Evolutionary conservation across 2,113 vertebrate species (phyloP).

Genomic region (rat (Rattus norvegicus)): DNA sequence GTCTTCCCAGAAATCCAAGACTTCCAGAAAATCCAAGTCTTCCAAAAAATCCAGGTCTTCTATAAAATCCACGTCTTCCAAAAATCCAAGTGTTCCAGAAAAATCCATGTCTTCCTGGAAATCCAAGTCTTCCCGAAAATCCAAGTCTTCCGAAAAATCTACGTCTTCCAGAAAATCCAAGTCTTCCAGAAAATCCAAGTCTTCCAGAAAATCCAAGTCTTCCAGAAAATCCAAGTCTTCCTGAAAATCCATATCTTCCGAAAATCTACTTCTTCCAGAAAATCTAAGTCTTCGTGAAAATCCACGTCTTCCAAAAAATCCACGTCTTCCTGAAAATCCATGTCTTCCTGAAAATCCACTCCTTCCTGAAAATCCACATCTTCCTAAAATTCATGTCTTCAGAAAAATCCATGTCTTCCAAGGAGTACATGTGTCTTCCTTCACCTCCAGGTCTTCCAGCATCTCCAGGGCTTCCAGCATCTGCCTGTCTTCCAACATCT

Average conservation of each 20-base stretch:
- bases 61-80: not conserved
- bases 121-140: not conserved
- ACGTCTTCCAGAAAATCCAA: not conserved
- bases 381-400: constrained; percentile 46
- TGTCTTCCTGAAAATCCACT: not conserved
- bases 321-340: not conserved
- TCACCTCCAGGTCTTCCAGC: constrained; percentile 64
- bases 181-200: constrained; percentile 16
- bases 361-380: constrained; percentile 50
- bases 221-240: constrained; percentile 19
- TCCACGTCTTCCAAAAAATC: constrained; percentile 12
- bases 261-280: not conserved
- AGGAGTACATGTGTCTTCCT: constrained; percentile 60
- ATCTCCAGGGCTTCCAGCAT: constrained; percentile 62
- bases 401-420: not conserved
- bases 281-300: constrained; percentile 5
- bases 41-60: not conserved
- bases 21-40: not conserved
- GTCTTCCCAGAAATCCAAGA: not conserved
- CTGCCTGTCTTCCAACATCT: constrained; percentile 47
- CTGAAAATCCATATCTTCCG: constrained; percentile 31
- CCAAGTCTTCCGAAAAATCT: constrained; percentile 44
- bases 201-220: constrained; percentile 20
- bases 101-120: not conserved
- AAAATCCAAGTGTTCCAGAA: constrained; percentile 22